Evolutionary conservation across 2,797 vertebrate genomes (phyloP).

Genomic region (Mionectes olivaceus): DNA sequence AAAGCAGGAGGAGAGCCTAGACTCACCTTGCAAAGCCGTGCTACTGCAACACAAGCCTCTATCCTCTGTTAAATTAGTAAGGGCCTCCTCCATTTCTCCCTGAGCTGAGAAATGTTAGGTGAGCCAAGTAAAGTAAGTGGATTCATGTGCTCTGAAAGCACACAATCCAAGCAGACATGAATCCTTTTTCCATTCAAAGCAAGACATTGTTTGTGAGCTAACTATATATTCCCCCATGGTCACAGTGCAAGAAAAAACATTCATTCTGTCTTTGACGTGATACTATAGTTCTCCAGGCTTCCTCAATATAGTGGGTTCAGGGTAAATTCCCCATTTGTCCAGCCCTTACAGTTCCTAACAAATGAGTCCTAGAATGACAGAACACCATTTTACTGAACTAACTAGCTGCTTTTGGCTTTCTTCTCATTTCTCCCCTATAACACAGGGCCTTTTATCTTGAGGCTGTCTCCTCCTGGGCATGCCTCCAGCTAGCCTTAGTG

Average conservation of each 20-base stretch:
- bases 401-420: constrained; percentile 46
- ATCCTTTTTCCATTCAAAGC: neutral
- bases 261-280: neutral
- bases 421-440: constrained; percentile 16
- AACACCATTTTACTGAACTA: constrained; percentile 40
- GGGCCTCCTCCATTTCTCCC: neutral
- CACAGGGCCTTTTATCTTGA: constrained; percentile 55
- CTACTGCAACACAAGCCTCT: neutral
- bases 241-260: neutral
- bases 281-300: neutral
- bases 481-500: constrained; percentile 35
- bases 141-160: neutral
- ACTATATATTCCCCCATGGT: neutral
- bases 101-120: neutral
- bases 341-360: neutral
- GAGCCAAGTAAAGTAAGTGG: neutral
- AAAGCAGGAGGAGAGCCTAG: neutral
- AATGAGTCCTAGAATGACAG: constrained; percentile 29
- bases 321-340: constrained; percentile 3
- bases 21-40: neutral
- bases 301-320: neutral
- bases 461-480: constrained; percentile 45
- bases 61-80: neutral
- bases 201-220: constrained; percentile 7
- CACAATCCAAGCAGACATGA: neutral